Conservation (phyloP, 1,140 invertebrate species). For the Drosophila leontia region DNA sequence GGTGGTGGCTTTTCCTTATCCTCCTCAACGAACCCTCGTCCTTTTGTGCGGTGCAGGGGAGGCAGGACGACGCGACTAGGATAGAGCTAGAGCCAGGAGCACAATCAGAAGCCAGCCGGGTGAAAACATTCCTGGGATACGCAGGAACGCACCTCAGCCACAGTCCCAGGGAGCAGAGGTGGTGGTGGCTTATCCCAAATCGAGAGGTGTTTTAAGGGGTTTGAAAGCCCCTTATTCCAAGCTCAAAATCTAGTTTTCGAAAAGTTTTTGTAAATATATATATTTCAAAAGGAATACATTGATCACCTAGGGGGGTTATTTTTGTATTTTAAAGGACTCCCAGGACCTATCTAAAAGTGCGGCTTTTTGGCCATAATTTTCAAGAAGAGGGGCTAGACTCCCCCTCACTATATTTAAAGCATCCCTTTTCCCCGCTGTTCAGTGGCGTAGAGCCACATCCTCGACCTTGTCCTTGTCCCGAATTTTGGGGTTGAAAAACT, state of each 20-base stretch:
- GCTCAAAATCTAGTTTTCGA: not conserved
- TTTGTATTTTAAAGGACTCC: not conserved
- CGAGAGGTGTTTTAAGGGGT: constrained; percentile 1
- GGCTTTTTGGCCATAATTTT: too few species aligned
- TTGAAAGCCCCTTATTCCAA: not conserved
- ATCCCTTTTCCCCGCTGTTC: not conserved
- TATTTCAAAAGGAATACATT: not conserved
- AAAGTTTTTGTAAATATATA: not conserved
- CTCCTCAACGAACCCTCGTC: constrained; percentile 14
- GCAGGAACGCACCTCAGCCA: constrained; percentile 33
- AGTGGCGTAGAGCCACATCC: constrained; percentile 37
- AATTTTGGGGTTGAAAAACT: constrained; percentile 67
- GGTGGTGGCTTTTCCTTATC: constrained; percentile 39
- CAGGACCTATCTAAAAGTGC: not conserved
- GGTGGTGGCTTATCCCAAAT: constrained; percentile 12
- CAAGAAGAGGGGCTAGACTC: not conserved
- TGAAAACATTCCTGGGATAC: constrained; percentile 40
- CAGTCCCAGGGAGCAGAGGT: not conserved
- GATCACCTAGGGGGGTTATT: not conserved
- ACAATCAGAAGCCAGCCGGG: constrained; percentile 26
- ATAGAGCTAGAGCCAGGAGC: constrained; percentile 24
- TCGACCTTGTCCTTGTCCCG: constrained; percentile 55
- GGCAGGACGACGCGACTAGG: constrained; percentile 19
- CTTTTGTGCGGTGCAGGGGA: constrained; percentile 25
- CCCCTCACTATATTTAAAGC: constrained; percentile 2